Conservation (phyloP, 2,797 vertebrate species). For the Oryzias dopingdopingensis region DNA sequence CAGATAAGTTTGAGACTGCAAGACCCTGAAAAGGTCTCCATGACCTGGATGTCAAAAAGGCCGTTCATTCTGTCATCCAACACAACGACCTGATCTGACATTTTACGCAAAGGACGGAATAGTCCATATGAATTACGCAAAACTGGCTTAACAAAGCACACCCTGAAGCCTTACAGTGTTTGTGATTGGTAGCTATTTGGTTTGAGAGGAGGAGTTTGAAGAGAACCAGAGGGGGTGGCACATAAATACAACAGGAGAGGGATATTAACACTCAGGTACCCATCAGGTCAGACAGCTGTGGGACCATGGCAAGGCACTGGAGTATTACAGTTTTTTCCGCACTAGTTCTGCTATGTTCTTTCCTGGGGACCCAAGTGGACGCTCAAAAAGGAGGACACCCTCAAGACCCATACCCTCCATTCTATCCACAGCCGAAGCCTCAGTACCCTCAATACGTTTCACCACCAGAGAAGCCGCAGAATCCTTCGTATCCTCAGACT, state of each 20-base stretch:
- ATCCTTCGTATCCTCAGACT: neutral
- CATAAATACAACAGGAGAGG: slow-evolving; percentile 46
- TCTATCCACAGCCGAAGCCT: neutral
- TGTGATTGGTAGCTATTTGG: slow-evolving; percentile 29
- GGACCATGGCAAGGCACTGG: slow-evolving; percentile 49
- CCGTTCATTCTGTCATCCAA: slow-evolving; percentile 36
- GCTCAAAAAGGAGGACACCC: slow-evolving; percentile 21
- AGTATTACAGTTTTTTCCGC: slow-evolving; percentile 31
- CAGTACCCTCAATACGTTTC: neutral
- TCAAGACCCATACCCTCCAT: neutral
- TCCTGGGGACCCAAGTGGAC: slow-evolving; percentile 25
- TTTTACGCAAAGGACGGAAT: slow-evolving; percentile 11
- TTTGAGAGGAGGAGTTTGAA: slow-evolving; percentile 27
- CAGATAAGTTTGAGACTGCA: slow-evolving; percentile 40
- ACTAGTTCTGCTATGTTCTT: slow-evolving; percentile 46
- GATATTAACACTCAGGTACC: slow-evolving; percentile 17
- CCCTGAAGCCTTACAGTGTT: neutral
- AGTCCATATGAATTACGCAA: neutral
- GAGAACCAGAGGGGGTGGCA: slow-evolving; percentile 2
- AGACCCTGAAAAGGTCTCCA: slow-evolving; percentile 47
- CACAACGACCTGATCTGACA: slow-evolving; percentile 23
- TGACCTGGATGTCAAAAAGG: slow-evolving; percentile 40
- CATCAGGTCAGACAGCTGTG: slow-evolving; percentile 24
- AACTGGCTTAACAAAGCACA: slow-evolving; percentile 14
- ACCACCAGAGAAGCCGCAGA: neutral